Percentiles rank a stretch among this genome's conserved stretches.
Evolutionary conservation across 2,797 vertebrate genomes (phyloP).

Genomic region (Pseudochirops corinnae): DNA sequence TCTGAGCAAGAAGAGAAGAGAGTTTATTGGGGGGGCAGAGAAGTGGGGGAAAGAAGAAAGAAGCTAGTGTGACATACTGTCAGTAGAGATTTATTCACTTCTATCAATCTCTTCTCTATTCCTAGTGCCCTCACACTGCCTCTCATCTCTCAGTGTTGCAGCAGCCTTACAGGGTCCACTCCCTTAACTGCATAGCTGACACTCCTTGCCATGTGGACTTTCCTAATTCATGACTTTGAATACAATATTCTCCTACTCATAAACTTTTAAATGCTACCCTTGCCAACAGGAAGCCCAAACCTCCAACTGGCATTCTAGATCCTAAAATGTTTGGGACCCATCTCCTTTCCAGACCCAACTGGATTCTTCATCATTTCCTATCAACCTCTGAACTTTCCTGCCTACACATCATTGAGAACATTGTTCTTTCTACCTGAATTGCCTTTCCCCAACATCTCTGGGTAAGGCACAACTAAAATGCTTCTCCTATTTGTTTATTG

Average conservation of each 20-base stretch:
- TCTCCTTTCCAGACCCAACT: neutral
- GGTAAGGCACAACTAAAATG: neutral
- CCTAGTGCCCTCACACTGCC: neutral
- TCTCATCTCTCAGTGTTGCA: neutral
- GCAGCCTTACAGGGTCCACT: neutral
- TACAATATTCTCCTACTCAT: neutral
- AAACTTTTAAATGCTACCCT: neutral
- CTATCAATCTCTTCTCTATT: neutral
- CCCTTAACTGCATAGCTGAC: neutral
- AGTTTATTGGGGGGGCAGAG: neutral
- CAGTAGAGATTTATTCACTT: neutral
- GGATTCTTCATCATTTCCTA: neutral
- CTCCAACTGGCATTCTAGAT: neutral
- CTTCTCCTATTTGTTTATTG: neutral
- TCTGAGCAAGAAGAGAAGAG: neutral
- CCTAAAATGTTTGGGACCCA: neutral
- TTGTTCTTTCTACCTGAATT: slow-evolving; percentile 19
- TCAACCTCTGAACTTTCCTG: neutral
- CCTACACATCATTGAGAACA: neutral
- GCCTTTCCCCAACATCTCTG: neutral
- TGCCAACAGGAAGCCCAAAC: neutral
- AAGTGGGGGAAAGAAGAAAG: neutral
- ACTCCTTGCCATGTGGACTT: neutral
- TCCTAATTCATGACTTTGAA: neutral
- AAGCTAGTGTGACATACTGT: neutral